Percentiles rank a stretch among this genome's conserved stretches.
Evolutionary conservation across 2,113 vertebrate species (phyloP).

Genomic region (Sceloporus tristichus): DNA sequence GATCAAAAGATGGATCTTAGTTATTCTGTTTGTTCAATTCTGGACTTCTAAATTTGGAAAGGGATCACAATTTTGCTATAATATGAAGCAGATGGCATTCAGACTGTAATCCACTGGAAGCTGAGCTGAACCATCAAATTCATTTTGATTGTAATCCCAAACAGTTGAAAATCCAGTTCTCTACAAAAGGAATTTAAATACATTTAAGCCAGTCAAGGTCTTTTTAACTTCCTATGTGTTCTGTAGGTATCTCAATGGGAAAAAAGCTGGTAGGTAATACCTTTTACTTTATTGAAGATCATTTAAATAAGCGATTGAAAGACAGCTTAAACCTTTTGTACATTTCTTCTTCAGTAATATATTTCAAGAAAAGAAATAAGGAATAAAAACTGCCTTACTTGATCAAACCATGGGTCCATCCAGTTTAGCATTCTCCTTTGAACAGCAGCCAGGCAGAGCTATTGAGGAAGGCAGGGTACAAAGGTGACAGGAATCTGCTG

Average conservation of each 20-base stretch:
- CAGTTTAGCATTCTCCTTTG: neutral
- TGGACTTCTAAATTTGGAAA: conserved; percentile 59
- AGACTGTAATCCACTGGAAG: conserved; percentile 57
- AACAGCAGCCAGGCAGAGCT: neutral
- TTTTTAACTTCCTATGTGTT: conserved; percentile 19
- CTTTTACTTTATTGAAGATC: conserved; percentile 9
- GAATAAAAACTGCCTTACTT: neutral
- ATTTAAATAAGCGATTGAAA: neutral
- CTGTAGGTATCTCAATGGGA: neutral
- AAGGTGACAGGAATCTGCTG: neutral
- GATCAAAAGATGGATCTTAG: conserved; percentile 61
- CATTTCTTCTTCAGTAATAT: conserved; percentile 31
- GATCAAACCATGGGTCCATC: neutral
- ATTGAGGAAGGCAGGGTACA: neutral
- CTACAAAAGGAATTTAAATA: conserved; percentile 58
- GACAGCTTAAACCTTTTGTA: conserved; percentile 1
- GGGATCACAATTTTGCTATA: conserved; percentile 56
- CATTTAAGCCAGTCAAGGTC: conserved; percentile 44
- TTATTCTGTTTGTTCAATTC: conserved; percentile 44
- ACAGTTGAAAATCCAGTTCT: conserved; percentile 58
- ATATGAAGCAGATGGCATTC: conserved; percentile 61
- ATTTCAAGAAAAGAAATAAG: neutral
- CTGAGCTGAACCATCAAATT: conserved; percentile 67
- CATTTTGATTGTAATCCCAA: conserved; percentile 65
- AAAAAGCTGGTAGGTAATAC: neutral